A percentile compares a stretch with the other conserved stretches of the same genome.
Evolutionary conservation across 2,113 vertebrate species (phyloP).

Genomic region (Notechis scutatus): DNA sequence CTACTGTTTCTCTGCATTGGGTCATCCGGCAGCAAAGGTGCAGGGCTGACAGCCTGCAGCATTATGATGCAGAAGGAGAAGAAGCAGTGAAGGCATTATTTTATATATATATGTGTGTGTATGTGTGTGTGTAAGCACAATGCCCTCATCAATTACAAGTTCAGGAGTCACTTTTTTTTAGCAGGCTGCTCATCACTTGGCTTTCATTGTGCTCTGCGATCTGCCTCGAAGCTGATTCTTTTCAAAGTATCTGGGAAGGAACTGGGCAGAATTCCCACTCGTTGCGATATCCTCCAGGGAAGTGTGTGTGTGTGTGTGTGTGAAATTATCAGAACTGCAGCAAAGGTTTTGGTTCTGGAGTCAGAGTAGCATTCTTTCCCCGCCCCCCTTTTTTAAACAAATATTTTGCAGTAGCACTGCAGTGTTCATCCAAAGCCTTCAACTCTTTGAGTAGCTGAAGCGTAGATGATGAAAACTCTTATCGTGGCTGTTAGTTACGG

Average conservation of each 20-base stretch:
- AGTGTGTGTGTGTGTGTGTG: background rate
- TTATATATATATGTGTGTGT: too few relatives aligned
- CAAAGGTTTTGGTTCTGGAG: background rate
- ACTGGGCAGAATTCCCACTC: constrained; percentile 42
- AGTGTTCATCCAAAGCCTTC: background rate
- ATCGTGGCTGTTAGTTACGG: background rate
- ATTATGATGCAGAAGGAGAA: constrained; percentile 2
- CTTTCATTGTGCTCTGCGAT: constrained; percentile 40
- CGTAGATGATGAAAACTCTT: background rate
- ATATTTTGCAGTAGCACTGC: background rate
- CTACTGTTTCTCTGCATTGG: background rate
- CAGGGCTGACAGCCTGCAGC: background rate
- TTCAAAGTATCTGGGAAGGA: constrained; percentile 40
- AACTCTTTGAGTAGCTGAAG: background rate
- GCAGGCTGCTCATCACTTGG: constrained; percentile 28
- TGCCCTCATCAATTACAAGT: constrained; percentile 49
- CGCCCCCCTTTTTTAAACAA: background rate
- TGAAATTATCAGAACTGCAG: background rate
- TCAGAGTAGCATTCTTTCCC: background rate
- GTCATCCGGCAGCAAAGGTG: rapidly evolving
- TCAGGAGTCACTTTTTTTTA: constrained; percentile 35
- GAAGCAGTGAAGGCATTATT: background rate
- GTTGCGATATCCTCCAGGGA: background rate
- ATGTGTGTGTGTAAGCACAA: constrained; percentile 20
- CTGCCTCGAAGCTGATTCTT: constrained; percentile 31